Base-by-base conservation (phyloP, 2,113 vertebrate genomes). In the Sinocyclocheilus rhinocerous region DNA sequence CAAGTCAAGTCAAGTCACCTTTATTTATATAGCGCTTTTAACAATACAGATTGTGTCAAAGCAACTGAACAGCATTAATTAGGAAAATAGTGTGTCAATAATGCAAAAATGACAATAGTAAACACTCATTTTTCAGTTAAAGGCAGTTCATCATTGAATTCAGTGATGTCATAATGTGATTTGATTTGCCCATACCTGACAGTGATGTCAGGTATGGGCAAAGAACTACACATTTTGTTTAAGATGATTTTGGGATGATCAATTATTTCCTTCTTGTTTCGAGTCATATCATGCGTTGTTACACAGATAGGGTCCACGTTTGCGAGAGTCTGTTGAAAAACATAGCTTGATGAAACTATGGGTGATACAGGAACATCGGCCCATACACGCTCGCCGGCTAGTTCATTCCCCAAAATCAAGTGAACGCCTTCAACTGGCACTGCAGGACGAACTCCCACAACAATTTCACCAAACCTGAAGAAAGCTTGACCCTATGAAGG, bases 401-500 rank as follows among this genome's bases (percentile, higher is more conserved):
- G 16, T 1, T 18, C 10, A 33, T 86, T 86, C 10, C 79, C 79
- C 12, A 86, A 55, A 26, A 81, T 81, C 4, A 86, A 12, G 26
- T 67, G 45, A 22, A 75, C 69, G 0, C 70, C 65, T 13, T 76
- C 70, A 2, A 86, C 18, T 13, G 55, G 85, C 13, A 83, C 39
- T 6, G 11, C 29, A 18, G 85, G 85, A 12, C 39, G 39, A 7
- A 75, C 78, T 12, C 85, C 85, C 6, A 86, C 45, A 0, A 36
- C 24, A n/a, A 86, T 72, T 11, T 75, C 69, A 26, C 85, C 55
- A 86, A 70, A n/a, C 18, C 70, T 11, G 76, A 79, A 7, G 3
- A 48, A 12, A 85, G 42, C 24, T 36, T 70, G 5, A 70, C 29
- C 15, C 5, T 70, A 70, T 36, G 29, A 18, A 88, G 88, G 86